A percentile compares a stretch with the other conserved stretches of the same genome.
These are phyloP conservation scores for silkworm (Bombyx mori) DNA, from an alignment of 1,140 invertebrate species.

Conservation along the genomic window DNA sequence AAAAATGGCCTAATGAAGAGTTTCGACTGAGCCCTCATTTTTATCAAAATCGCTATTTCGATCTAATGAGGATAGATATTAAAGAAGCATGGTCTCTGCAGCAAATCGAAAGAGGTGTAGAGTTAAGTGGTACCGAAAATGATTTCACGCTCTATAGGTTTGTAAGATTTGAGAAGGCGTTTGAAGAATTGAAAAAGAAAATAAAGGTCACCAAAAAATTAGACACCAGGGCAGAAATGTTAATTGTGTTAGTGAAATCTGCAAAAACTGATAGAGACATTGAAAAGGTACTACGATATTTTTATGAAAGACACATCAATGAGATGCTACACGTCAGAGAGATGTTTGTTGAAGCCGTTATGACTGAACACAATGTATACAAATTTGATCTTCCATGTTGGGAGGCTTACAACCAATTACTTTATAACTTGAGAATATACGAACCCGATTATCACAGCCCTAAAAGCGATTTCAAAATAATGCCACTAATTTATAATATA, in stretches of 20 bases:
- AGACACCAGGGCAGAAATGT: slow-evolving; percentile 21
- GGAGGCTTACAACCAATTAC: slow-evolving; percentile 35
- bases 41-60: slow-evolving; percentile 27
- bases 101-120: slow-evolving; percentile 28
- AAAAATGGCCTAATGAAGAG: slow-evolving; percentile 26
- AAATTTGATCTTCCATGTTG: slow-evolving; percentile 36
- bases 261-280: slow-evolving; percentile 30
- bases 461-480: slow-evolving; percentile 17
- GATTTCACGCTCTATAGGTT: slow-evolving; percentile 43
- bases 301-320: slow-evolving; percentile 40
- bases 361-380: slow-evolving; percentile 29
- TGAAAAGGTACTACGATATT: slow-evolving; percentile 33
- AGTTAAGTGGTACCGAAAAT: slow-evolving; percentile 24
- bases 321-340: slow-evolving; percentile 30
- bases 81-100: slow-evolving; percentile 38
- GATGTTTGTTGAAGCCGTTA: slow-evolving; percentile 30
- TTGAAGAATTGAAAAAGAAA: slow-evolving; percentile 33
- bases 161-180: slow-evolving; percentile 33
- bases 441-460: slow-evolving; percentile 12
- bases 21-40: slow-evolving; percentile 40
- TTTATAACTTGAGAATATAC: slow-evolving; percentile 36
- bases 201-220: slow-evolving; percentile 23
- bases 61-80: slow-evolving; percentile 30
- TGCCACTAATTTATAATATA: slow-evolving; percentile 33
- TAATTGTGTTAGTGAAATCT: slow-evolving; percentile 30